Conservation (phyloP, 2,113 vertebrate species). For the Corvus cornix region DNA sequence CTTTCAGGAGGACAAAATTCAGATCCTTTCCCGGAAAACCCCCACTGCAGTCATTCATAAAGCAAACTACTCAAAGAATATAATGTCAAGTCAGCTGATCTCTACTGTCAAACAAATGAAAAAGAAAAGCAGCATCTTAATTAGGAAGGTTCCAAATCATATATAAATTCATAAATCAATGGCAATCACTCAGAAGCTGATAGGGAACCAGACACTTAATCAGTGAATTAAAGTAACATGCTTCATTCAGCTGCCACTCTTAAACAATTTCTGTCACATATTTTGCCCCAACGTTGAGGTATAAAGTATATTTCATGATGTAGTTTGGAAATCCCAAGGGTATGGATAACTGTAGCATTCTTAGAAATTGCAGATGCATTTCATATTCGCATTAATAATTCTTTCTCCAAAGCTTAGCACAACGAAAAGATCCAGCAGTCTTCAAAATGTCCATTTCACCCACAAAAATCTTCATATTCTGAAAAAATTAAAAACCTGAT, state of each 20-base stretch:
- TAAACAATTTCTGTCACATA: neutral
- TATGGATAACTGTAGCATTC: neutral
- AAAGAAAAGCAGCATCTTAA: neutral
- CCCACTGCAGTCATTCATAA: neutral
- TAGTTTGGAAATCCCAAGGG: neutral
- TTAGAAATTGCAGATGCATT: neutral
- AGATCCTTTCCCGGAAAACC: neutral
- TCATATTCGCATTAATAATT: neutral
- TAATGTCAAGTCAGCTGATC: neutral
- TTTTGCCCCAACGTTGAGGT: neutral
- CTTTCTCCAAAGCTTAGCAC: neutral
- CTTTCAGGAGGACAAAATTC: neutral
- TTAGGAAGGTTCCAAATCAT: neutral
- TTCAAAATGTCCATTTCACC: neutral
- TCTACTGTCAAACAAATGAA: neutral
- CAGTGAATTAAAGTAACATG: neutral
- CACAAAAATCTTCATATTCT: neutral
- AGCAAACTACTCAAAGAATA: neutral
- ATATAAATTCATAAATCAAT: neutral
- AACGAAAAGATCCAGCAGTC: neutral
- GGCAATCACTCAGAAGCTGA: neutral
- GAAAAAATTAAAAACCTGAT: neutral
- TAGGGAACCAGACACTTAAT: neutral
- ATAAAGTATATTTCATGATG: neutral
- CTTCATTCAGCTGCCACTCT: neutral